Base-by-base conservation (phyloP, 2,888 invertebrate genomes). In the Cloeon dipterum region DNA sequence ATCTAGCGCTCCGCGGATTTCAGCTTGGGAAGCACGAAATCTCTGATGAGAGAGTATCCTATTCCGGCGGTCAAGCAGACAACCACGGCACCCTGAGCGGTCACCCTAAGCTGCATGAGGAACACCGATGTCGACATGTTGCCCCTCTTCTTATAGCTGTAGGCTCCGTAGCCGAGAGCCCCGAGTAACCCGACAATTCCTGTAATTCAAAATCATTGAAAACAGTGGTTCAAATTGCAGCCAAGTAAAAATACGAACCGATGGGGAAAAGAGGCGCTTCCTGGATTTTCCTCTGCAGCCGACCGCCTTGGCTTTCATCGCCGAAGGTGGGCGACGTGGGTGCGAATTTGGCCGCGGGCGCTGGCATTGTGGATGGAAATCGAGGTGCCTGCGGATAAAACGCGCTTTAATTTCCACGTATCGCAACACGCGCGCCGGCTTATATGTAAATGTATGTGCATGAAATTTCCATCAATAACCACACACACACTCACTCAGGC, bases 1-100 rank as follows among this genome's bases (percentile, higher is more conserved):
- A n/a, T n/a, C n/a, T n/a, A n/a, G n/a, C n/a, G n/a, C n/a, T n/a
- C n/a, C n/a, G n/a, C n/a, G n/a, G n/a, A n/a, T n/a, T 13, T 8
- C 3, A 13, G 5, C 5, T 14, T 7, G 3, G 38, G 38, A 4
- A 59, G 50, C 5, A 70, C 47, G 48, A 69, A 66, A 45, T 72
- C 68, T 39, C 61, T 64, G 41, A 65, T 61, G 56, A 83, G 67
- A 1, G 68, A 65, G 50, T 74, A 77, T 0, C 61, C 55, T 51
- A 83, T 64, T 43, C 85, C 85, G 3, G 71, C 47, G 2, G 76
- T 74, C 44, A 86, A 62, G 3, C 74, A 70, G 3, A 72, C 77
- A 4, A 86, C 77, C 0, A 79, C 75, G 17, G 75, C 66, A 25
- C 82, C 76, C 55, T 88, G 88, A 0, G 86, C 81, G 17, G 72